These are phyloP conservation scores for Pseudorectes ferrugineus DNA, from an alignment of 2,113 vertebrate genomes.

Conservation along the genomic window DNA sequence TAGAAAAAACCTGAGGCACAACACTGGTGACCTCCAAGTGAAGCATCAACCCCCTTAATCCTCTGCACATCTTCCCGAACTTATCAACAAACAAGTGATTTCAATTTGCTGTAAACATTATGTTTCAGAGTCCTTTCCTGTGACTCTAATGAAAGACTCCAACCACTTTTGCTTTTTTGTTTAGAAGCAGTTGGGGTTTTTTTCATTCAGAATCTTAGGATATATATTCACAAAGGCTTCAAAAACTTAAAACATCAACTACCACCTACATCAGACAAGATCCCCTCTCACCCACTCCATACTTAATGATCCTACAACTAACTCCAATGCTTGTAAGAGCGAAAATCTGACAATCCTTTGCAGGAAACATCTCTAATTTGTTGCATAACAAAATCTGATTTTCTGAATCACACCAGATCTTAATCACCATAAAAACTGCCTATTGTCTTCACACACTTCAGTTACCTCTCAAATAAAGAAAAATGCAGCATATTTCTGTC, in stretches of 20 bases:
- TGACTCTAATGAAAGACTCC: neutral
- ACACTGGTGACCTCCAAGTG: neutral
- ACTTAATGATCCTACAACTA: neutral
- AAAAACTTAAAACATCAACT: neutral
- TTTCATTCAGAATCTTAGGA: neutral
- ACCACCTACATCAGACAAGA: neutral
- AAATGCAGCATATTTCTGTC: neutral
- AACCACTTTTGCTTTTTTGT: neutral
- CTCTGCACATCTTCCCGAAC: neutral
- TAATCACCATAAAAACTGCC: neutral
- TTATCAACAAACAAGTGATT: neutral
- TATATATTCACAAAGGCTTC: neutral
- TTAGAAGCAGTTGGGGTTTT: neutral
- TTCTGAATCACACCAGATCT: neutral
- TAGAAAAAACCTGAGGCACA: neutral
- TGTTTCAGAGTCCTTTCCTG: neutral
- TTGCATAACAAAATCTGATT: neutral
- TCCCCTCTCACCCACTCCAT: neutral
- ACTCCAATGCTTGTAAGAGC: neutral
- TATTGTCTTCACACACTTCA: neutral
- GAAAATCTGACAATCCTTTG: neutral
- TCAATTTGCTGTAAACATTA: neutral
- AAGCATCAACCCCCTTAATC: neutral
- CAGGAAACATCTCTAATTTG: neutral
- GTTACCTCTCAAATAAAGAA: neutral